A percentile compares a stretch with the other conserved stretches of the same genome.
These are phyloP conservation scores for Pyrocephalus nanus DNA, from an alignment of 2,797 vertebrate species.

Conservation along the genomic window DNA sequence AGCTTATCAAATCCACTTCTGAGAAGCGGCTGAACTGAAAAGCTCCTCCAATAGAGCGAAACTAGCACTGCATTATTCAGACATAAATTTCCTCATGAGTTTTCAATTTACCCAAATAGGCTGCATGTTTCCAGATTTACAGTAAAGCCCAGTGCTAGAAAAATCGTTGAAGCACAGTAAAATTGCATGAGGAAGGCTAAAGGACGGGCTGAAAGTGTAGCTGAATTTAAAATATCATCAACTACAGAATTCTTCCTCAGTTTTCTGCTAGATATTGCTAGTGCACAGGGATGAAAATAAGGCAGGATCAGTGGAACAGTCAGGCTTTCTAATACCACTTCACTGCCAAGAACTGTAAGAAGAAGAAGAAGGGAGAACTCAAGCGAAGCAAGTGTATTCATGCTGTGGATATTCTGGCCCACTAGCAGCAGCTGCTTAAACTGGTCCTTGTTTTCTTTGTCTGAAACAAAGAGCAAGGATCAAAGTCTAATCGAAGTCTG, in stretches of 20 bases:
- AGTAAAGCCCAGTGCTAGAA: neutral
- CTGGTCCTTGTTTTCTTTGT: neutral
- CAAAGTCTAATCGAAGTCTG: neutral
- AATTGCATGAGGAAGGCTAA: neutral
- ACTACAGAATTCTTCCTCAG: neutral
- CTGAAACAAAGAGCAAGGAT: conserved; percentile 17
- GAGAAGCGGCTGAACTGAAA: neutral
- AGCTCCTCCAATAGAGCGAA: neutral
- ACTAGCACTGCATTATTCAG: neutral
- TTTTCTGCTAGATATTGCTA: neutral
- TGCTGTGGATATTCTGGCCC: neutral
- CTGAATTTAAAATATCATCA: neutral
- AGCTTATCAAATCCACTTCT: neutral
- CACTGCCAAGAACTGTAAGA: neutral
- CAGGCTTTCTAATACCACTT: neutral
- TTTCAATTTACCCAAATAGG: neutral
- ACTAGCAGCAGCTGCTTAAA: neutral
- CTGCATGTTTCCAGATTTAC: neutral
- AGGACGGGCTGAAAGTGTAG: neutral
- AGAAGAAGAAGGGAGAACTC: neutral
- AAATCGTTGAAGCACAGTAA: neutral
- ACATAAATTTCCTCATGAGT: neutral
- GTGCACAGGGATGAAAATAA: neutral
- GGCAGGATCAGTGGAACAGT: neutral
- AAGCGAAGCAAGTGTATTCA: neutral